Conservation (phyloP, 2,113 vertebrate genomes). For the Alexandromys fortis region DNA sequence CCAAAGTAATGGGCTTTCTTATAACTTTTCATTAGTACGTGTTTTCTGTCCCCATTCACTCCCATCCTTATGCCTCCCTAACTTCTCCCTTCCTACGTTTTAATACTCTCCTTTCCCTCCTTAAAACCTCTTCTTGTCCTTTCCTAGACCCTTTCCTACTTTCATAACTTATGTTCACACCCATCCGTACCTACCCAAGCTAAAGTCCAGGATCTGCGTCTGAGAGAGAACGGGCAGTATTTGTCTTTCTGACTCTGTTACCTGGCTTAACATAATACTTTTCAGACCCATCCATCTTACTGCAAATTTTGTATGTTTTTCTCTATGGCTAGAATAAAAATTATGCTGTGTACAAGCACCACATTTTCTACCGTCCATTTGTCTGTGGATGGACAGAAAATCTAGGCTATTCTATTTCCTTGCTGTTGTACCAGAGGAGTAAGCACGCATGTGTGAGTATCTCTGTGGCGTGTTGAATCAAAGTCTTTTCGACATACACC, state of each 20-base stretch:
- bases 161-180: background rate
- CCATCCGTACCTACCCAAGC: background rate
- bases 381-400: background rate
- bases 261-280: background rate
- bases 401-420: background rate
- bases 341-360: rapidly evolving
- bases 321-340: background rate
- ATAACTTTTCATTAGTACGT: background rate
- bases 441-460: background rate
- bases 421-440: background rate
- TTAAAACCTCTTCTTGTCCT: background rate
- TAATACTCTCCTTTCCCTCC: background rate
- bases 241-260: background rate
- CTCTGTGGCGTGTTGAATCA: background rate
- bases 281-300: background rate
- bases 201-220: background rate
- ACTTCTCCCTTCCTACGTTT: background rate
- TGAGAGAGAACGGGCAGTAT: background rate
- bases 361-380: background rate
- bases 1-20: background rate
- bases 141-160: background rate
- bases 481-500: background rate
- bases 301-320: background rate
- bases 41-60: background rate
- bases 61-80: background rate